A percentile compares a stretch with the other conserved stretches of the same genome.
Evolutionary conservation across 2,113 vertebrate genomes (phyloP).

Genomic region (Laticauda colubrina): DNA sequence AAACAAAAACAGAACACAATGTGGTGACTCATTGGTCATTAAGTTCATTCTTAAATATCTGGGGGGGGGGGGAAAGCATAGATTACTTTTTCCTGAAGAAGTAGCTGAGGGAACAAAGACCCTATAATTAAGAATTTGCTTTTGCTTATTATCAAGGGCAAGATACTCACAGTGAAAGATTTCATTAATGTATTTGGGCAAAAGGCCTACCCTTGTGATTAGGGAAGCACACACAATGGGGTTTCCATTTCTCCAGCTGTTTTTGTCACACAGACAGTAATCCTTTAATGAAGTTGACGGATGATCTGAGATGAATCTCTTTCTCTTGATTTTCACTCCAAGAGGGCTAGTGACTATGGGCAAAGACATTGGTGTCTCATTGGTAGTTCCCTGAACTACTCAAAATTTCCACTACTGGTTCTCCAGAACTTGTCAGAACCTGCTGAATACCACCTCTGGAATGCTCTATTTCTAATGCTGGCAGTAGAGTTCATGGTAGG

Average conservation of each 20-base stretch:
- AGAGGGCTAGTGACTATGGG: neutral
- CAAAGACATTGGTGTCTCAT: neutral
- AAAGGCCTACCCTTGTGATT: neutral
- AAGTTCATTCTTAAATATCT: conserved; percentile 55
- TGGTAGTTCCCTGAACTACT: too few relatives aligned
- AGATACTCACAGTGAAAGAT: conserved; percentile 21
- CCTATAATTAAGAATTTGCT: conserved; percentile 54
- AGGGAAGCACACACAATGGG: conserved; percentile 35
- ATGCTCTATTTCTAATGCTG: neutral
- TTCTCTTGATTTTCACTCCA: conserved; percentile 15
- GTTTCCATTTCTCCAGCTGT: conserved; percentile 39
- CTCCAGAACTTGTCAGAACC: too few relatives aligned
- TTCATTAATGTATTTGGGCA: conserved; percentile 30
- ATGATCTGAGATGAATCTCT: conserved; percentile 22
- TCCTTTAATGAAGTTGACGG: conserved; percentile 23
- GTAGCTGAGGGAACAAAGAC: neutral
- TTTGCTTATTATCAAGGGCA: conserved; percentile 39
- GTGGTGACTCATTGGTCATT: conserved; percentile 38
- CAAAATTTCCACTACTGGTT: too few relatives aligned
- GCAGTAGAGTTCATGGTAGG: neutral
- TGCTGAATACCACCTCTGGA: too few relatives aligned
- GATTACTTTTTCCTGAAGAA: conserved; percentile 44
- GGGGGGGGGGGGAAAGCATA: conserved; percentile 8
- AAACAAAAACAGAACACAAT: conserved; percentile 29
- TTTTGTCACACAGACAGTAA: conserved; percentile 38